Evolutionary conservation across 2,113 vertebrate species (phyloP), one percentile per base, ranked within the genome.

Genomic region (Zosterops borbonicus): DNA sequence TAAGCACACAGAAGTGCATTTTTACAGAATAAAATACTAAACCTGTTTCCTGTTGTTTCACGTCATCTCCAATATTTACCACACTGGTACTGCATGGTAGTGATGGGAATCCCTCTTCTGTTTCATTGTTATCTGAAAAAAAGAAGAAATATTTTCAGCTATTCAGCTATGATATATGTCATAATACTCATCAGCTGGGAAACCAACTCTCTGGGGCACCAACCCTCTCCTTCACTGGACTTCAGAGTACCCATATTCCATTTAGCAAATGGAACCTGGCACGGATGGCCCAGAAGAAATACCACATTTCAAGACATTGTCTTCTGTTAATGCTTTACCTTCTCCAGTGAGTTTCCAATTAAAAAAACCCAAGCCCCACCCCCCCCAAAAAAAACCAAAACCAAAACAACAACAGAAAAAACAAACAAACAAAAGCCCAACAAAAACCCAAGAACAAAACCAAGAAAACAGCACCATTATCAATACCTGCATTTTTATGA

Each of bases 61-160:
- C 16, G 59, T 98, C 96, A 91, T 98, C 96, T 96, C 92, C 97
- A 83, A 7, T 69, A 33, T 97, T 96, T 84, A 97, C 89, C 68
- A 79, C 85, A 90, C 47, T 91, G 82, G 68, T 18, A 69, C 71
- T 96, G 95, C 77, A 95, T 3, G 77, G 80, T 64, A 96, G 28
- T 37, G 88, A 95, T 83, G 96, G 73, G 58, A 92, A 95, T 74
- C 68, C 92, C 49, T 97, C 92, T 49, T 97, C 96, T 93, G 84
- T 94, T 92, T 97, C 97, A 95, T 9, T 79, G 85, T 84, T 97
- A 96, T 88, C 98, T 98, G 95, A 97, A 97, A 88, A 86, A 46
- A 96, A 95, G 33, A 62, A 46, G 5, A 21, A 9, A 18, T 8
- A 2, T 73, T 92, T 70, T 87, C 42, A 96, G 64, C 10, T 84